These are phyloP conservation scores for Myxocyprinus asiaticus DNA, from an alignment of 2,113 vertebrate genomes.

Conservation along the genomic window DNA sequence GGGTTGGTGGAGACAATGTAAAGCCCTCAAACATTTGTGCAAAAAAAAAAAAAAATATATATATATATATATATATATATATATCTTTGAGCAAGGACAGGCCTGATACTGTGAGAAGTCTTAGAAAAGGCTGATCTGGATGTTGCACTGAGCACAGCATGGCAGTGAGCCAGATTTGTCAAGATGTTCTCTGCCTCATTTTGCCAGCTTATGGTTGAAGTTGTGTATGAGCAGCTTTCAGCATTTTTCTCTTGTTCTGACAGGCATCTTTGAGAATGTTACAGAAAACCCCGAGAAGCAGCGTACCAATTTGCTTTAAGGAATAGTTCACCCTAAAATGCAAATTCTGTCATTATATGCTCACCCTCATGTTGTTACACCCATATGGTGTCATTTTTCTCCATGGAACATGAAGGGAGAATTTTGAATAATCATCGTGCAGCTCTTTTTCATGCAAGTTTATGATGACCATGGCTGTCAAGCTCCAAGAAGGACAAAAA, in stretches of 20 bases:
- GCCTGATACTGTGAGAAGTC: neutral
- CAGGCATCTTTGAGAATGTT: neutral
- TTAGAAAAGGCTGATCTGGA: neutral
- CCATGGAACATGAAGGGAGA: too few species aligned
- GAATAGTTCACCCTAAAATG: neutral
- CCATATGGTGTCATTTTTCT: too few species aligned
- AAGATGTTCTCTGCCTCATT: neutral
- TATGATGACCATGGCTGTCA: too few species aligned
- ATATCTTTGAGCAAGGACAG: neutral
- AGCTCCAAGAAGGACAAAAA: too few species aligned
- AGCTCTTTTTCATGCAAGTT: too few species aligned
- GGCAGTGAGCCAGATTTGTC: slow-evolving; percentile 8
- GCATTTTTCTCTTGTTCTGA: neutral
- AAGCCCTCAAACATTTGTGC: neutral
- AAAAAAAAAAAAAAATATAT: too few species aligned
- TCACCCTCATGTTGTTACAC: too few species aligned
- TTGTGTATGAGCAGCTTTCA: neutral
- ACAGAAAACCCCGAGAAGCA: neutral
- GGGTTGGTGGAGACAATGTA: slow-evolving; percentile 5
- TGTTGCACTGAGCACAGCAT: neutral
- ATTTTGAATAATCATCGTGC: too few species aligned
- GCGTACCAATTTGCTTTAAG: neutral
- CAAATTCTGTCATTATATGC: too few species aligned
- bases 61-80: too few species aligned
- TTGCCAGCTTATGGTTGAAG: neutral